Evolutionary conservation across 2,888 invertebrate species (phyloP).

Genomic region (Heliconius aoede): DNA sequence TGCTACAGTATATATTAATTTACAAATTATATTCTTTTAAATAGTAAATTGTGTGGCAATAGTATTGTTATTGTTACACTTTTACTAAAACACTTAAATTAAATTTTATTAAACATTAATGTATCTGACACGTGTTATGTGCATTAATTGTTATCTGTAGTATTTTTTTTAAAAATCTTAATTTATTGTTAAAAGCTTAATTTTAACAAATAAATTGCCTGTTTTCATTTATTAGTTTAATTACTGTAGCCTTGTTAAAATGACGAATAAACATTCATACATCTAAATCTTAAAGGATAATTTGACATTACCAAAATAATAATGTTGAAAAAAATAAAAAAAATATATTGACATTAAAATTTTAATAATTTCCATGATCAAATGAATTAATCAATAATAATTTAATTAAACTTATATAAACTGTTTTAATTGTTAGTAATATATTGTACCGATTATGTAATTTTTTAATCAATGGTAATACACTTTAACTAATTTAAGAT

Average conservation of each 20-base stretch:
- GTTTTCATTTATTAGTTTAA: background rate
- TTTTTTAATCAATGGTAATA: constrained; percentile 12
- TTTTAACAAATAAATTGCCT: constrained; percentile 7
- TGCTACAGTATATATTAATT: background rate
- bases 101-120: background rate
- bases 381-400: background rate
- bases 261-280: background rate
- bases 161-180: background rate
- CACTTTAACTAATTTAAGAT: constrained; percentile 22
- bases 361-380: background rate
- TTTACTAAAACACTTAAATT: background rate
- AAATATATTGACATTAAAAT: background rate
- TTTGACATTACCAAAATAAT: background rate
- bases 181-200: constrained; percentile 11
- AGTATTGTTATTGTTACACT: constrained; percentile 23
- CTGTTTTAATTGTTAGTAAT: background rate
- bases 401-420: background rate
- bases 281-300: background rate
- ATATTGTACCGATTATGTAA: background rate
- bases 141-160: background rate
- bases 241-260: background rate
- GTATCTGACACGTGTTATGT: background rate
- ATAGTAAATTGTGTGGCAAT: constrained; percentile 27
- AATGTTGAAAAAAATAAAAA: no score
- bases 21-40: background rate